These are phyloP conservation scores for Dascillus cervinus DNA, from an alignment of 2,888 invertebrate genomes.

Conservation along the genomic window DNA sequence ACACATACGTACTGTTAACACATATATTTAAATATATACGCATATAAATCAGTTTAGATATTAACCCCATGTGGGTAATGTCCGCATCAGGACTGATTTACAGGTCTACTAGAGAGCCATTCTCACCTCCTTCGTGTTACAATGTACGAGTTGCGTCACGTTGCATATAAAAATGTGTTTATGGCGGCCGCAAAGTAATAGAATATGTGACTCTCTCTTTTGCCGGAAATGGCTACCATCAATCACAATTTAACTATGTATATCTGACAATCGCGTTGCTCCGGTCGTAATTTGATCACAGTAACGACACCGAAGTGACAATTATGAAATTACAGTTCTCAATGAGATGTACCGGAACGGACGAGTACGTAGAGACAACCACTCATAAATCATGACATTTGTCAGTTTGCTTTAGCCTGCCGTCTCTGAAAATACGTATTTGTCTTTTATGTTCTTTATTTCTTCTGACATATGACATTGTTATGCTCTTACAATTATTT, in stretches of 20 bases:
- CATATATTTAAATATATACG: too few relatives aligned
- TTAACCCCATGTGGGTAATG: constrained; percentile 43
- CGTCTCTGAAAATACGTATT: constrained; percentile 36
- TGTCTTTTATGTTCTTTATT: constrained; percentile 34
- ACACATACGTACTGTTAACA: too few relatives aligned
- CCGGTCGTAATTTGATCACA: constrained; percentile 31
- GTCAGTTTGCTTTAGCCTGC: constrained; percentile 31
- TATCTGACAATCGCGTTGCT: constrained; percentile 27
- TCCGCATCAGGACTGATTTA: constrained; percentile 40
- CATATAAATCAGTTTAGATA: constrained; percentile 39
- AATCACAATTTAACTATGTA: constrained; percentile 36
- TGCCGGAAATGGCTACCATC: constrained; percentile 39
- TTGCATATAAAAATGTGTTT: constrained; percentile 41
- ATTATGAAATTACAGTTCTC: constrained; percentile 43
- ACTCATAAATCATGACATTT: constrained; percentile 38
- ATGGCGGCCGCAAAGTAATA: constrained; percentile 35
- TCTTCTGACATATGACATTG: constrained; percentile 33
- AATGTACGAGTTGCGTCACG: constrained; percentile 35
- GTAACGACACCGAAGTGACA: constrained; percentile 38
- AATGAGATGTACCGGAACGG: constrained; percentile 38
- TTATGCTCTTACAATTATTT: constrained; percentile 13
- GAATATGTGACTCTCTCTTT: constrained; percentile 36
- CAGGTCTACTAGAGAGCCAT: constrained; percentile 40
- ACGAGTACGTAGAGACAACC: constrained; percentile 32
- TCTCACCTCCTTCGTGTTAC: constrained; percentile 39